Evolutionary conservation across 2,113 vertebrate species (phyloP), one percentile per base, ranked within the genome.

Genomic region (Zootoca vivipara): DNA sequence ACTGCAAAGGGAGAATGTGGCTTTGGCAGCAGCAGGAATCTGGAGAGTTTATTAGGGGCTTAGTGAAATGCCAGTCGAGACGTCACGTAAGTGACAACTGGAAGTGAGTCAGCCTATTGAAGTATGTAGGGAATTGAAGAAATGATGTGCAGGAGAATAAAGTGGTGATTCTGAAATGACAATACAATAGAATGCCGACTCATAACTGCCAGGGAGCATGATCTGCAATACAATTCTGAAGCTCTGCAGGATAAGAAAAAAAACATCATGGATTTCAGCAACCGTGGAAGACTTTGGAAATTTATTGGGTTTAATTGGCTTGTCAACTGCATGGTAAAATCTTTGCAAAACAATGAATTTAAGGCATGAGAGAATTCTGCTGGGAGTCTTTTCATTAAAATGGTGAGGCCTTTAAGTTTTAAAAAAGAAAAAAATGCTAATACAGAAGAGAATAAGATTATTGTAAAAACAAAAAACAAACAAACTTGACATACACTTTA

Each of bases 61-160:
- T 77, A 56, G 62, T 42, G 91, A 85, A 92, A 89, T 30, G 72
- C 40, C 85, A 82, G n/a, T 81, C 74, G 91, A 88, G 86, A 72
- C 0, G 75, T 7, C 28, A 52, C 2, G 5, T 78, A 28, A 89
- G 46, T 86, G 89, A 89, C 33, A 90, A 42, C 8, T 83, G 65
- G 65, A 75, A 75, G 26, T 70, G 33, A 84, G 24, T 30, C 65
- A 70, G 28, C 38, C 87, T 56, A 62, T 20, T 87, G 83, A 64
- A 90, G 46, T 56, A 7, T 26, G 64, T 58, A 16, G 46, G 52
- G 64, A 69, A 78, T 12, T 15, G 81, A 30, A 33, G 20, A 79
- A 93, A 89, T 30, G 18, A 52, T 22, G 22, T 20, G 2, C 22
- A 86, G 83, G 33, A 65, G 33, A 24, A 80, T 62, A 0, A 42